A percentile compares a stretch with the other conserved stretches of the same genome.
phyloP scores from a whole-genome alignment of 1,140 invertebrate genomes.

The Odontomachus brunneus region DNA sequence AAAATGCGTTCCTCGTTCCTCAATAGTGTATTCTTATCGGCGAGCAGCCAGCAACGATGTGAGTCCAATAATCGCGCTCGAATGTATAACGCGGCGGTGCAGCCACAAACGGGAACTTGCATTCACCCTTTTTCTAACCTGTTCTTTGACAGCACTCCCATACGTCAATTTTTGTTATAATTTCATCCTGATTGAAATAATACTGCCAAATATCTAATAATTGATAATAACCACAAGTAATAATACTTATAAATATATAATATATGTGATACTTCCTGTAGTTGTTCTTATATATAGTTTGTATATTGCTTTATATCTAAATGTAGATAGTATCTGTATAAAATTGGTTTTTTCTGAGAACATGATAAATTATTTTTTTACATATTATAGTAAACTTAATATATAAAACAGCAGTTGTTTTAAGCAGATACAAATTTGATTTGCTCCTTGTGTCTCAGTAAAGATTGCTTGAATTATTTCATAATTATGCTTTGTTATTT shows the following conservation, averaged over 20 bases:
- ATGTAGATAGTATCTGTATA: not conserved
- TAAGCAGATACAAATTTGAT: not conserved
- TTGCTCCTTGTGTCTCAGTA: not conserved
- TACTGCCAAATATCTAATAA: conserved; percentile 5
- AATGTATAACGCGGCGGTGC: not conserved
- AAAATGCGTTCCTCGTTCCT: conserved; percentile 81
- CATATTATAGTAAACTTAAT: not conserved
- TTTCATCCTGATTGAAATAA: conserved; percentile 3
- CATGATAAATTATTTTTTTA: too few species aligned
- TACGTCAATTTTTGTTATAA: not conserved
- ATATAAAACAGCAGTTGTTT: not conserved
- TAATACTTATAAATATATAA: conserved; percentile 1
- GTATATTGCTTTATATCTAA: not conserved
- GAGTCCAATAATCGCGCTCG: conserved; percentile 73
- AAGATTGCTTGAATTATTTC: not conserved
- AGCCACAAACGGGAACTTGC: not conserved
- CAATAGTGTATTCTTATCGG: conserved; percentile 82
- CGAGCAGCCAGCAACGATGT: conserved; percentile 87
- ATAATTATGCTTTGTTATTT: not conserved
- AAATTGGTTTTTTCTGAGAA: not conserved
- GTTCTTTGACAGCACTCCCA: not conserved
- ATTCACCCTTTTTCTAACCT: conserved; percentile 2
- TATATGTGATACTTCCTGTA: not conserved
- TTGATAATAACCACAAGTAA: not conserved
- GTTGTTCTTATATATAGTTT: not conserved